Evolutionary conservation across 1,140 invertebrate genomes (phyloP), one percentile per base, ranked within the genome.

Genomic region (Frieseomelitta varia): DNA sequence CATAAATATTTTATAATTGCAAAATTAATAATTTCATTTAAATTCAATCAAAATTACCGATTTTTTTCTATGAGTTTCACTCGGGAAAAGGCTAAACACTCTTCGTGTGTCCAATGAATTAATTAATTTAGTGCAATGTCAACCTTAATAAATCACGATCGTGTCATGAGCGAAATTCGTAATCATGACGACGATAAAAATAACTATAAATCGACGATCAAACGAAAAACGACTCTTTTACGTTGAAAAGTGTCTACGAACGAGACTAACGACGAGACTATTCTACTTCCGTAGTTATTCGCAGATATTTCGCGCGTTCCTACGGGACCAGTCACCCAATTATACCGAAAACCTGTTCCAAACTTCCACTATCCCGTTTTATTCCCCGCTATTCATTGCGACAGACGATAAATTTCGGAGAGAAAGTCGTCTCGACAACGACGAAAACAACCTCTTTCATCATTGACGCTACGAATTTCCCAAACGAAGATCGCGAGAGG

Each of bases 281-380:
- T 34, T 53, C 68, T 39, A 61, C 56, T 87, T 79, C 78, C 47
- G 76, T 53, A 34, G 34, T 69, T 79, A 80, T 80, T 87, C 39
- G 55, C 47, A 72, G 55, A 55, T 51, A 51, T 17, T 39, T 30
- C 56, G 15, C 17, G 15, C 12, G 30, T 21, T 55, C 12, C 65
- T 63, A 51, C 24, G 68, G n/a, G 21, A 34, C 21, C 58, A 53
- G 47, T 51, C 58, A 21, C 0, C 27, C 19, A 30, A 72, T 68
- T 55, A 68, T 51, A 53, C 39, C 74, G 14, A 79, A 88, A 88
- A 85, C 53, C 76, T n/a, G 73, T 84, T 87, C 55, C 65, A 17
- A 63, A 51, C 34, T 67, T 76, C n/a, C 56, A 53, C 27, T 27
- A 19, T 11, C 15, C 10, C 27, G 10, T n/a, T 53, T 51, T 11